These are phyloP conservation scores for Leptura quadrifasciata DNA, from an alignment of 2,888 invertebrate genomes.

Conservation along the genomic window DNA sequence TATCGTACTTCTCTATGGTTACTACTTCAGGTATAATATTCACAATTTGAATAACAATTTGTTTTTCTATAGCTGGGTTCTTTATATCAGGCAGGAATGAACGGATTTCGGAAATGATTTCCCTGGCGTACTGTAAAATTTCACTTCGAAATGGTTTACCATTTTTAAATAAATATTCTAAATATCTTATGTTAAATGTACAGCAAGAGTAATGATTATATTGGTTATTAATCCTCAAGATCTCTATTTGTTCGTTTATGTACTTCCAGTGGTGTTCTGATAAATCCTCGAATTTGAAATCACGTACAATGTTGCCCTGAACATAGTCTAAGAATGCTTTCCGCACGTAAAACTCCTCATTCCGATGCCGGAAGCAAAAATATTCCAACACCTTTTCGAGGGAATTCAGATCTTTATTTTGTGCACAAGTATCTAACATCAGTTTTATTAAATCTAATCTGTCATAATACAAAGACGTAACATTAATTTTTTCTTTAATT, in stretches of 20 bases:
- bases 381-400: conserved; percentile 57
- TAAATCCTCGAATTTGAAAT: conserved; percentile 43
- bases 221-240: conserved; percentile 46
- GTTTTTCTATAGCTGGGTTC: conserved; percentile 23
- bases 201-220: conserved; percentile 21
- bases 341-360: conserved; percentile 50
- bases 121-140: conserved; percentile 45
- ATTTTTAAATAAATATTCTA: conserved; percentile 53
- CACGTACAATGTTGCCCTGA: background rate
- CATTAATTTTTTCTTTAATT: conserved; percentile 59
- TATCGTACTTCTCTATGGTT: conserved; percentile 1
- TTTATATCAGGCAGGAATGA: conserved; percentile 24
- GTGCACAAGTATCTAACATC: conserved; percentile 52
- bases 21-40: conserved; percentile 24
- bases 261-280: conserved; percentile 57
- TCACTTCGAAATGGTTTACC: conserved; percentile 44
- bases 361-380: conserved; percentile 56
- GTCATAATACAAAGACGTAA: conserved; percentile 51
- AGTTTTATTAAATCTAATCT: conserved; percentile 48
- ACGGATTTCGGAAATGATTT: conserved; percentile 14
- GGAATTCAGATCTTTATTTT: conserved; percentile 54
- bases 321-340: conserved; percentile 33
- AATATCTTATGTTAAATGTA: conserved; percentile 42
- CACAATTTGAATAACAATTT: conserved; percentile 40
- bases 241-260: conserved; percentile 53